phyloP scores from a whole-genome alignment of 2,888 invertebrate species.

The Drosophila paucipuncta region DNA sequence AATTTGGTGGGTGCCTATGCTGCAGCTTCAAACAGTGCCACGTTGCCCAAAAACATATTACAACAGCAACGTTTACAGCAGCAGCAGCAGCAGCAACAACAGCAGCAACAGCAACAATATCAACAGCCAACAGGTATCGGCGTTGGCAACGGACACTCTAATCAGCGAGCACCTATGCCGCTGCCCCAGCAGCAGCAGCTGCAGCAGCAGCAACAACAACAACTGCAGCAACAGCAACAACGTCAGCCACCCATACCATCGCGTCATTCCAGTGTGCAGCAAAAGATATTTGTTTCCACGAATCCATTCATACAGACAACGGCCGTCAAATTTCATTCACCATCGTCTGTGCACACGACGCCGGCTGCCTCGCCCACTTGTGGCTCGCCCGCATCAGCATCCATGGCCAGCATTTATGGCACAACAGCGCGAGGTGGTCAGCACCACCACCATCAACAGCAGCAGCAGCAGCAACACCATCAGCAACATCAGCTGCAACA shows the following conservation, averaged over 20 bases:
- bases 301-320: slow-evolving; percentile 85
- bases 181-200: slow-evolving; percentile 70
- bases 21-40: slow-evolving; percentile 76
- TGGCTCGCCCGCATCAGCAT: slow-evolving; percentile 73
- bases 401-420: slow-evolving; percentile 74
- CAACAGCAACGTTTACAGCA: slow-evolving; percentile 72
- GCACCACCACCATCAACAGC: slow-evolving; percentile 50
- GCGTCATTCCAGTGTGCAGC: slow-evolving; percentile 84
- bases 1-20: slow-evolving; percentile 73
- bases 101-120: slow-evolving; percentile 70
- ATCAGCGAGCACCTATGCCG: slow-evolving; percentile 81
- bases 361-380: slow-evolving; percentile 80
- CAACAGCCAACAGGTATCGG: slow-evolving; percentile 65
- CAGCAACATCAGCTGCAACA: slow-evolving; percentile 43
- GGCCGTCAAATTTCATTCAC: slow-evolving; percentile 83
- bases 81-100: slow-evolving; percentile 71
- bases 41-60: slow-evolving; percentile 80
- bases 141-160: slow-evolving; percentile 61
- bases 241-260: slow-evolving; percentile 84
- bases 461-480: slow-evolving; percentile 44
- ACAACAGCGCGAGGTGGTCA: slow-evolving; percentile 70
- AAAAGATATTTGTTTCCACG: slow-evolving; percentile 85
- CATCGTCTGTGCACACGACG: slow-evolving; percentile 65
- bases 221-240: slow-evolving; percentile 61
- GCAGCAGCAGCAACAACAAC: slow-evolving; percentile 44